Evolutionary conservation across 2,113 vertebrate genomes (phyloP).

Genomic region (Passer montanus): DNA sequence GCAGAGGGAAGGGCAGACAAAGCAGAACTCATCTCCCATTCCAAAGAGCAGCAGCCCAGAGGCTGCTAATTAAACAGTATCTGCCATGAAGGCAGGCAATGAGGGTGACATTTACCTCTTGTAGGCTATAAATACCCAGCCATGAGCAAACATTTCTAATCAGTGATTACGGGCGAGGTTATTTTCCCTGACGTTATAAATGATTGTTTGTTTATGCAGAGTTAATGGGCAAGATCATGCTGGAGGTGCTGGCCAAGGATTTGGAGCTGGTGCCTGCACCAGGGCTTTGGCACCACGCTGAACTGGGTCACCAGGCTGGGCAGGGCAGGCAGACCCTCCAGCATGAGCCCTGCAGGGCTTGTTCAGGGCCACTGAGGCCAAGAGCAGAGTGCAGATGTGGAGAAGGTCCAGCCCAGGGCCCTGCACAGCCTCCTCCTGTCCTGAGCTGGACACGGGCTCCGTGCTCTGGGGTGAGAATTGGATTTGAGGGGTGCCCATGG

Average conservation of each 20-base stretch:
- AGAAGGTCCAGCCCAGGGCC: too few relatives aligned
- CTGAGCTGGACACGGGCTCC: not conserved
- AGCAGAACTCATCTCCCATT: not conserved
- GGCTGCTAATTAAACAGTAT: slow-evolving; percentile 61
- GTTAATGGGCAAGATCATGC: slow-evolving; percentile 32
- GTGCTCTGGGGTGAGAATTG: not conserved
- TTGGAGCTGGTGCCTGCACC: not conserved
- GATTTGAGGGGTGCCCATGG: too few relatives aligned
- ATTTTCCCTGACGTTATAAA: slow-evolving; percentile 15
- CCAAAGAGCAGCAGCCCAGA: slow-evolving; percentile 5
- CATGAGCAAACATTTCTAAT: slow-evolving; percentile 64
- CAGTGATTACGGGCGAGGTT: slow-evolving; percentile 48
- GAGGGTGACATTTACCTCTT: slow-evolving; percentile 62
- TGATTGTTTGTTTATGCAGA: slow-evolving; percentile 56
- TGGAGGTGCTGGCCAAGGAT: not conserved
- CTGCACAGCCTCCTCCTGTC: not conserved
- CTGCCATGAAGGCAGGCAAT: not conserved
- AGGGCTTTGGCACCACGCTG: not conserved
- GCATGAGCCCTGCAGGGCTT: not conserved
- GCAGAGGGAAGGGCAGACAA: not conserved
- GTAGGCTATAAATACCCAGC: slow-evolving; percentile 55
- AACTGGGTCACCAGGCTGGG: not conserved
- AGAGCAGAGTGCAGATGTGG: not conserved
- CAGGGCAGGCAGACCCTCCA: not conserved
- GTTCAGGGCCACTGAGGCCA: not conserved